Evolutionary conservation across 2,888 invertebrate genomes (phyloP), one percentile per base, ranked within the genome.

Genomic region (Buathra laborator): DNA sequence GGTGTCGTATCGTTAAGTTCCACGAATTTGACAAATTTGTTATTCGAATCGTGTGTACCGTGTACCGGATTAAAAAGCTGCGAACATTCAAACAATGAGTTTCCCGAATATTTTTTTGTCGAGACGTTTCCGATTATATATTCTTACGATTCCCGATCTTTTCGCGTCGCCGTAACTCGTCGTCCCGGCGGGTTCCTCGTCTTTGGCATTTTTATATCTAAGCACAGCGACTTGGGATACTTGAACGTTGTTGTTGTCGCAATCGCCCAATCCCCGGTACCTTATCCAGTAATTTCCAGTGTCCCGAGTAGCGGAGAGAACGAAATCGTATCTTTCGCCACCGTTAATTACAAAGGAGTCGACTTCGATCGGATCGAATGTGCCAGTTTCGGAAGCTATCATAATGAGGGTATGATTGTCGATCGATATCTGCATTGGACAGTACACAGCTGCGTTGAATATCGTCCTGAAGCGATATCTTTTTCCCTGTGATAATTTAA

Each of bases 241-340:
- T n/a, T 70, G 64, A 12, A 70, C 77, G 16, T 19, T n/a, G 10
- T 24, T 24, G 24, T 62, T 67, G 6, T 14, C 72, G 32, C 89
- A 89, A 67, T 84, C 86, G 7, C 88, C 94, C 46, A 94, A 87
- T 1, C 94, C 95, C 24, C 93, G 91, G 48, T 94, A 93, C 72
- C 94, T 90, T 64, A 95, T 93, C 94, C 94, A 94, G 87, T 95
- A 95, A 75, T 94, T 94, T 2, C 89, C 93, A 12, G 90, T 83
- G 2, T 87, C 86, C 77, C 93, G 92, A 83, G 92, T 88, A 7
- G 94, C 93, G 12, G 89, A 86, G 3, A 95, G 79, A 46, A 95
- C 93, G 75, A 95, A 94, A 87, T 95, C 95, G 90, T 93, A 94
- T 77, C 95, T 89, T 85, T 95, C 95, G 2, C 95, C 95, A 12